Evolutionary conservation across 2,113 vertebrate species (phyloP), one percentile per base, ranked within the genome.

Genomic region (Coryphaenoides rupestris): DNA sequence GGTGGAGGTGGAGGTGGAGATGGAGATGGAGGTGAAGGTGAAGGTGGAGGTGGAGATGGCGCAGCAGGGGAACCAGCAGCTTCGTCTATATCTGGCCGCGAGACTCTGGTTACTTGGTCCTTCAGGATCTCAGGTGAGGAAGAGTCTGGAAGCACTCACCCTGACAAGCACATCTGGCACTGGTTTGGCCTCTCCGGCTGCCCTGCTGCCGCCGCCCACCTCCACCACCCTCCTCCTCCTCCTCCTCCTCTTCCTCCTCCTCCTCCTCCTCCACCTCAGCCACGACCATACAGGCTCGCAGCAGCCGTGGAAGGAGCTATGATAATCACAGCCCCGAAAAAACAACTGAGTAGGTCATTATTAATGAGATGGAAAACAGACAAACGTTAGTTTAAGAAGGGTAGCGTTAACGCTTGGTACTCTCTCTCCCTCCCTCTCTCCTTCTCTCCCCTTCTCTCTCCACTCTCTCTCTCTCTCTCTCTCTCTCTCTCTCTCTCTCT

Each of bases 141-240:
- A 84, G 80, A 46, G 75, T 81, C 80, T 89, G 84, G 76, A 84
- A 87, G 86, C 82, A 83, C 80, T 90, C 81, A 84, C 77, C 58
- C 73, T 79, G 76, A 79, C 84, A 80, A 66, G 77, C 75, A 89
- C 89, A 89, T 88, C 82, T 89, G 87, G 84, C 79, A 77, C 80
- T 84, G 70, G 78, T 89, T 87, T 82, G 62, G 62, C 69, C 61
- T 66, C 67, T 57, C 68, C 67, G 3, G 23, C 72, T 71, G 77
- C 77, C 79, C 77, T 74, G 66, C 66, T 65, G 80, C 59, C 59
- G 66, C 67, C 23, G 57, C 74, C 59, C 73, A 53, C 59, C 28
- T 33, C 28, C 28, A 9, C 28, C 6, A 1, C 28, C 10, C 28
- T 10, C 10, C 28, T 28, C 28, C 5, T 5, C 28, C 10, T 10